Evolutionary conservation across 92 coral and sea anemone genomes (phyloP).

Genomic region (Porites lobata): DNA sequence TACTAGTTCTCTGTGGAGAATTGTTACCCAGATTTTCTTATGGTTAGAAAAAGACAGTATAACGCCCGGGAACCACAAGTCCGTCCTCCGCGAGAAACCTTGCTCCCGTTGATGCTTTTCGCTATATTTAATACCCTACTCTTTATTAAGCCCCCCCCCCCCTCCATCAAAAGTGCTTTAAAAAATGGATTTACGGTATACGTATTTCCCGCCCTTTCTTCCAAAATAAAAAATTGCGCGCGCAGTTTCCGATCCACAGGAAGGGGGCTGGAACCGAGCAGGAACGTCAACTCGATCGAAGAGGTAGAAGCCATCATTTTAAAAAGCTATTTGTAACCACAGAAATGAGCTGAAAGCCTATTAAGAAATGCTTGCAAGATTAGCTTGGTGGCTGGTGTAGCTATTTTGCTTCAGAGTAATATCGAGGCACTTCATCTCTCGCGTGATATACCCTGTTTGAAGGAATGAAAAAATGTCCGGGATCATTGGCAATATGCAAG

Average conservation of each 20-base stretch:
- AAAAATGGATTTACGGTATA: no score
- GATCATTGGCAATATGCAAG: slow-evolving; percentile 65
- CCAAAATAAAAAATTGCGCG: not conserved
- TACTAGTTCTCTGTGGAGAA: no score
- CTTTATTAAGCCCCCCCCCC: no score
- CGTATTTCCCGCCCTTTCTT: not conserved
- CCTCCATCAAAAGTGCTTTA: no score
- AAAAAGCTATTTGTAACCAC: not conserved
- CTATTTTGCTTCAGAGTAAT: not conserved
- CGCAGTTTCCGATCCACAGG: not conserved
- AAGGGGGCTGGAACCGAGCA: slow-evolving; percentile 17
- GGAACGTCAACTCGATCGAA: slow-evolving; percentile 1
- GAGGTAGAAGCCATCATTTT: not conserved
- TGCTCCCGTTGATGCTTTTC: no score
- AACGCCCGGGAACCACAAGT: no score
- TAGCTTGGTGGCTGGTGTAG: not conserved
- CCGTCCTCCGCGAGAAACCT: no score
- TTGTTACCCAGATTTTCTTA: no score
- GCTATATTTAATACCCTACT: no score
- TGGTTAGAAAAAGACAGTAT: no score
- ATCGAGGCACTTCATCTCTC: slow-evolving; percentile 1
- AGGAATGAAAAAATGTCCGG: slow-evolving; percentile 72
- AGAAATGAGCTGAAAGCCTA: slow-evolving; percentile 2
- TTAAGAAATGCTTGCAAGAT: not conserved
- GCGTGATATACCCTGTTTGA: slow-evolving; percentile 16